Evolutionary conservation across 2,113 vertebrate genomes (phyloP), one percentile per base, ranked within the genome.

Genomic region (Pangasianodon gigas): DNA sequence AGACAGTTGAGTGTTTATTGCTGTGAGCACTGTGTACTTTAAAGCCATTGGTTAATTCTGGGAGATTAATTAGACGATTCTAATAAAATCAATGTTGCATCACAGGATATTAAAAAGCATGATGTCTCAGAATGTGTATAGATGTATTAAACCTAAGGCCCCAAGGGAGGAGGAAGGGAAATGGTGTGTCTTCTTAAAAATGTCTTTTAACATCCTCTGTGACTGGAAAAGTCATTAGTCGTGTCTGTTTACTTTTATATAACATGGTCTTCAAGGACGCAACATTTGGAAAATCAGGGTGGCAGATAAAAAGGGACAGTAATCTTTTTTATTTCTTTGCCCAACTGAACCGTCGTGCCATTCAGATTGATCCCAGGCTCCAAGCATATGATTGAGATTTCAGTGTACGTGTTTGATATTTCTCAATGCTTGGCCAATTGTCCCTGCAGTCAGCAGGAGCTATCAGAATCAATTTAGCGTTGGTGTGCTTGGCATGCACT

Each of bases 401-500:
- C 54, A 10, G 46, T 90, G 26, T 54, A 89, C 74, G 80, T 84
- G 32, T 75, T 87, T 87, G 60, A 62, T 83, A 81, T 88, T 86
- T 84, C 24, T 58, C 48, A 74, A 58, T 84, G 65, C 80, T 52
- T 86, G 69, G 37, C 29, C 62, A 77, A 37, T 88, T 60, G n/a
- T 67, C 87, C 67, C 37, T 41, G 77, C 37, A 62, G 75, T 16
- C 80, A 77, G 93, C 90, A 92, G 87, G 60, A 86, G 89, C 90
- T 71, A 91, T 93, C 74, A 80, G 79, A 92, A 93, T 94, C 92
- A 95, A 94, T 94, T 93, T 91, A 90, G 84, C 85, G 86, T 51
- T 87, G 52, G 83, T 91, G 91, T 90, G 80, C 46, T 46, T 62
- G 26, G 86, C 84, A 79, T 87, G 80, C 29, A 71, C 74, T 26